Conservation (phyloP, 2,797 vertebrate species). For the Sebastes dallii region DNA sequence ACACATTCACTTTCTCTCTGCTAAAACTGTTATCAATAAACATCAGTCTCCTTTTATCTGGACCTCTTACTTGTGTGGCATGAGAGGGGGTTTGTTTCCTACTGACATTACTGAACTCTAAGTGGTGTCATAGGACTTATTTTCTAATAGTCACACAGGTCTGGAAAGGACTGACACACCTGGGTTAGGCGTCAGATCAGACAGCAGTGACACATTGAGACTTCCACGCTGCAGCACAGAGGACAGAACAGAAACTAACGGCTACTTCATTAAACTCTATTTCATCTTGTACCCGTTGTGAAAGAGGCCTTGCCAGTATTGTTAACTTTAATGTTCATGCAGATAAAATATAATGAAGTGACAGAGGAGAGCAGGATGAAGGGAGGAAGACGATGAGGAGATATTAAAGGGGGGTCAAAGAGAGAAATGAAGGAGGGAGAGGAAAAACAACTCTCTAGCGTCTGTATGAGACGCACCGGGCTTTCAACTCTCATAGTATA, state of each 20-base stretch:
- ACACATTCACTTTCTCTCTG: not conserved
- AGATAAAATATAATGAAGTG: constrained; percentile 20
- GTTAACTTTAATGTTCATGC: constrained; percentile 22
- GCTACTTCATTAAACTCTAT: not conserved
- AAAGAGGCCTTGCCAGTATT: not conserved
- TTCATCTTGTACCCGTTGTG: not conserved
- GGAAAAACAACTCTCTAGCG: too few species aligned
- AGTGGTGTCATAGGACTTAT: not conserved
- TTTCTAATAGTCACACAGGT: too few species aligned
- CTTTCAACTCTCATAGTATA: too few species aligned
- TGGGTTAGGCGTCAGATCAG: too few species aligned
- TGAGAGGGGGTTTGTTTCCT: too few species aligned
- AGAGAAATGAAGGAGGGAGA: not conserved
- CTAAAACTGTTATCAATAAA: not conserved
- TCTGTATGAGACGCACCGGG: too few species aligned
- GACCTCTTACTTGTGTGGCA: not conserved
- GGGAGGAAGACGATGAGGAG: not conserved
- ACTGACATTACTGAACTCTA: not conserved
- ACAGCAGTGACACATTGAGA: too few species aligned
- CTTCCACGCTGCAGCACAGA: not conserved
- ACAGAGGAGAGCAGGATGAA: not conserved
- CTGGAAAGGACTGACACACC: too few species aligned
- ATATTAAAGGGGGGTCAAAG: not conserved
- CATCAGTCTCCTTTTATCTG: not conserved
- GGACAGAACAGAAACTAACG: too few species aligned